phyloP scores from a whole-genome alignment of 92 coral and sea anemone species.

The Bergia puertoricense region DNA sequence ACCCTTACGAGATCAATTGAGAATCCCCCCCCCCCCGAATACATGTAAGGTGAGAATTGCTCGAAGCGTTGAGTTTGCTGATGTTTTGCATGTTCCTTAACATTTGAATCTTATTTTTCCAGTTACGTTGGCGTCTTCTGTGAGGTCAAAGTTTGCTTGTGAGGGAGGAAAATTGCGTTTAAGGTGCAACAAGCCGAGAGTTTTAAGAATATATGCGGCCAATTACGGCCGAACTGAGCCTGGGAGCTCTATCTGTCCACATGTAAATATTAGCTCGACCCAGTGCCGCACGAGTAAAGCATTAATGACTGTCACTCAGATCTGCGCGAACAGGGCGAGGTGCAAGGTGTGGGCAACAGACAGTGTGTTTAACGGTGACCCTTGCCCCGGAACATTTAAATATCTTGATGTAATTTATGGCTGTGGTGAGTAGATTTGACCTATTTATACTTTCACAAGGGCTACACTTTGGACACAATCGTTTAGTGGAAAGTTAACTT shows the following conservation, averaged over 20 bases:
- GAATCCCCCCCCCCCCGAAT: no score
- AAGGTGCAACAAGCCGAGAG: slow-evolving; percentile 44
- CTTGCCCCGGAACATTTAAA: slow-evolving; percentile 74
- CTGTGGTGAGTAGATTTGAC: slow-evolving; percentile 63
- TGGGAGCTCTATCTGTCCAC: slow-evolving; percentile 70
- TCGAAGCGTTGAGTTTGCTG: no score
- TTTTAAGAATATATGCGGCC: slow-evolving; percentile 62
- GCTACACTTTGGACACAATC: neutral
- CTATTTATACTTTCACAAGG: neutral
- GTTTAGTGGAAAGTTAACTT: no score
- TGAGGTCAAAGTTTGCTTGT: slow-evolving; percentile 65
- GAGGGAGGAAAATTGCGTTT: slow-evolving; percentile 64
- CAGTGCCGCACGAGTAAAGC: slow-evolving; percentile 51
- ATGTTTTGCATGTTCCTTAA: neutral
- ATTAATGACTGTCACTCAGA: slow-evolving; percentile 42
- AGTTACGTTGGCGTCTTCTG: slow-evolving; percentile 15
- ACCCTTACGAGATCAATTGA: no score
- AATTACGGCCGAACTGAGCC: slow-evolving; percentile 74
- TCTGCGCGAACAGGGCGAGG: slow-evolving; percentile 53
- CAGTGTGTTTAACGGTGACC: slow-evolving; percentile 57
- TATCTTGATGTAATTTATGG: slow-evolving; percentile 69
- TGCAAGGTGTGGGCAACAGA: slow-evolving; percentile 64
- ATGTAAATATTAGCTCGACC: slow-evolving; percentile 50
- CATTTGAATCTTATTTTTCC: neutral
- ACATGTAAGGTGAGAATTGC: no score